A percentile compares a stretch with the other conserved stretches of the same genome.
These are phyloP conservation scores for Drosophila lini DNA, from an alignment of 1,140 invertebrate species.

Conservation along the genomic window DNA sequence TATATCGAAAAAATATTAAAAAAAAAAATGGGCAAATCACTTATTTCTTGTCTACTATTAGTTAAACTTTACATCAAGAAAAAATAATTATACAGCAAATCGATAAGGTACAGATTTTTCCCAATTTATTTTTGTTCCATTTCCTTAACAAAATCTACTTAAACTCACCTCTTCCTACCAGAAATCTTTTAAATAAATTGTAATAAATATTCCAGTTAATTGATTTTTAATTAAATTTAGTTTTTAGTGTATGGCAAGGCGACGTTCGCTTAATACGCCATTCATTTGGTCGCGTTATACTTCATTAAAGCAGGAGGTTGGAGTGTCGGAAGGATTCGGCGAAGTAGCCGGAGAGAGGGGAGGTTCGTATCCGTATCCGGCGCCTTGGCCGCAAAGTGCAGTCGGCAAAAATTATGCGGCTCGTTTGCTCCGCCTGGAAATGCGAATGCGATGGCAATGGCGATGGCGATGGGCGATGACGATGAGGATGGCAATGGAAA, in stretches of 20 bases:
- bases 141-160: not conserved
- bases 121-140: not conserved
- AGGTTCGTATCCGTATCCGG: slow-evolving; percentile 56
- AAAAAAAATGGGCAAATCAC: not conserved
- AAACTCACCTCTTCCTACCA: not conserved
- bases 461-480: slow-evolving; percentile 16
- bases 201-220: not conserved
- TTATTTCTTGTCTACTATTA: not conserved
- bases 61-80: not conserved
- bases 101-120: not conserved
- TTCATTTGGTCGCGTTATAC: slow-evolving; percentile 79
- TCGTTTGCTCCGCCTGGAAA: slow-evolving; percentile 69
- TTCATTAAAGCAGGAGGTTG: slow-evolving; percentile 71
- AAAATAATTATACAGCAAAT: not conserved
- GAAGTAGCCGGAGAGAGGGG: not conserved
- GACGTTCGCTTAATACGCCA: slow-evolving; percentile 80
- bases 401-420: slow-evolving; percentile 80
- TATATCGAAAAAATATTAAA: not conserved
- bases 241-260: slow-evolving; percentile 50
- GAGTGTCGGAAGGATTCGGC: slow-evolving; percentile 6
- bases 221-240: slow-evolving; percentile 7
- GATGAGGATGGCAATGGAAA: slow-evolving; percentile 32
- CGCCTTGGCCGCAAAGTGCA: slow-evolving; percentile 75
- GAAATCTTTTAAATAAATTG: not conserved
- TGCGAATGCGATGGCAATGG: slow-evolving; percentile 30